Evolutionary conservation across 2,888 invertebrate species (phyloP).

Genomic region (Schizaphis graminum): DNA sequence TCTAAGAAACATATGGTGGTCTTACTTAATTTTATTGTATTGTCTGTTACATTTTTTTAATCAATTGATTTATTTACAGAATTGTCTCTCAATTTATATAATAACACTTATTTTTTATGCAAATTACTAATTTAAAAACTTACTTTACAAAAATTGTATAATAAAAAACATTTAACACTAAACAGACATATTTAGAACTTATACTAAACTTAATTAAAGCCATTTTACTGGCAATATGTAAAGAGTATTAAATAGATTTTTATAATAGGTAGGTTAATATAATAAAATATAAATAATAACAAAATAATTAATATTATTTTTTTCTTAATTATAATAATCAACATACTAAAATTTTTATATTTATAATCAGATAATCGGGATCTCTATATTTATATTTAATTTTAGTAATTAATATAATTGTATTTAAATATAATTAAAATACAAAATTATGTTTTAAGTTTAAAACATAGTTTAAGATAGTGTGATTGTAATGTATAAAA

Average conservation of each 20-base stretch:
- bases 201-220: not conserved
- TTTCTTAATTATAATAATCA: not conserved
- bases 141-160: not conserved
- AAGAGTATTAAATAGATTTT: not conserved
- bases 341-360: not conserved
- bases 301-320: not conserved
- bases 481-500: not conserved
- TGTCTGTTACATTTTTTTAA: not conserved
- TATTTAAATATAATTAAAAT: not conserved
- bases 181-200: not conserved
- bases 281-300: not conserved
- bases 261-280: not conserved
- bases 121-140: not conserved
- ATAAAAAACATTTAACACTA: too few relatives aligned
- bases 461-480: not conserved
- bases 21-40: not conserved
- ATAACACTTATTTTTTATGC: not conserved
- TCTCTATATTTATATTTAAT: not conserved
- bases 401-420: not conserved
- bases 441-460: not conserved
- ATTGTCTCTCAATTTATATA: slow-evolving; percentile 7
- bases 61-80: not conserved
- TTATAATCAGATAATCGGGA: not conserved
- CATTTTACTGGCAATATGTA: not conserved
- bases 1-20: not conserved